These are phyloP conservation scores for Cathartes aura DNA, from an alignment of 2,113 vertebrate species.

Conservation along the genomic window DNA sequence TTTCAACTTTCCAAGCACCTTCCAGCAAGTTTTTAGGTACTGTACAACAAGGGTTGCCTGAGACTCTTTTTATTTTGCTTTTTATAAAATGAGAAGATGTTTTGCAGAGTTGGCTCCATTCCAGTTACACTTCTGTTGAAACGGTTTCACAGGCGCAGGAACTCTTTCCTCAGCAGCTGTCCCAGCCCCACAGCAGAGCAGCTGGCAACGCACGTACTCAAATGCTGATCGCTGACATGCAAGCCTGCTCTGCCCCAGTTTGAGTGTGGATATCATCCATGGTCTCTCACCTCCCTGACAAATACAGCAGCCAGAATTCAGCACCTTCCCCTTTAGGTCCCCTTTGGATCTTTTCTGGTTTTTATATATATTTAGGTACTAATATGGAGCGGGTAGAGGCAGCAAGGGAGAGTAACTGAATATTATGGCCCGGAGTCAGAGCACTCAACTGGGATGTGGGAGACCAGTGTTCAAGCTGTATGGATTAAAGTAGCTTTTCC, in stretches of 20 bases:
- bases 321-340: not conserved
- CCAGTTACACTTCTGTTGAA: not conserved
- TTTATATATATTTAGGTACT: not conserved
- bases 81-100: not conserved
- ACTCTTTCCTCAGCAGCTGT: not conserved
- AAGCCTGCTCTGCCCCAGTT: not conserved
- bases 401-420: not conserved
- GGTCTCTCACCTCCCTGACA: not conserved
- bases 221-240: not conserved
- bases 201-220: not conserved
- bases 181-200: not conserved
- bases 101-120: not conserved
- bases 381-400: not conserved
- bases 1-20: not conserved
- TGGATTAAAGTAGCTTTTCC: slow-evolving; percentile 28
- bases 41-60: not conserved
- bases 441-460: not conserved
- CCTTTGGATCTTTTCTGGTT: not conserved
- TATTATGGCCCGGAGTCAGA: not conserved
- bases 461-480: not conserved
- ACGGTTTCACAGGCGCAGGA: not conserved
- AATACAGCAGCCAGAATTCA: not conserved
- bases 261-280: not conserved
- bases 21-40: not conserved
- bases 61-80: not conserved